Base-by-base conservation (phyloP, 2,888 invertebrate genomes). In the Mantis religiosa region DNA sequence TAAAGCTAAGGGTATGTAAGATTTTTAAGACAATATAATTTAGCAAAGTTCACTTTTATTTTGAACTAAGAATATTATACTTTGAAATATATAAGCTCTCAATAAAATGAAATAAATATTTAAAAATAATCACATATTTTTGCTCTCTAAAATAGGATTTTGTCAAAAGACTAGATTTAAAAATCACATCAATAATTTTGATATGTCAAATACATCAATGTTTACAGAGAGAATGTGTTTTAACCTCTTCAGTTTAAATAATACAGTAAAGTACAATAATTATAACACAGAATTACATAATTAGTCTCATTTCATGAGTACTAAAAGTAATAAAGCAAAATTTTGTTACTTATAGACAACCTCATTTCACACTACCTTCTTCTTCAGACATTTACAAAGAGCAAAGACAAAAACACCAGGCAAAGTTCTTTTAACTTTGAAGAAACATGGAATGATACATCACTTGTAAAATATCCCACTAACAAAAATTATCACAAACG, bases 181-280 rank as follows among this genome's bases (percentile, higher is more conserved):
- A 83, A 89, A 90, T 90, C 90, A 90, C 90, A 89, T 88, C 85
- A 87, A 86, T 83, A 90, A 90, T 90, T 90, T 90, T 89, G 90
- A 90, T 90, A 90, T 90, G 90, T 90, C 89, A 90, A 89, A 90
- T 89, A 89, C 87, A 89, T 84, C 87, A 87, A 87, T 82, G 54
- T 71, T 71, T 6, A 82, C 41, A 88, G 84, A 83, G 47, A 88
- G 47, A 83, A 54, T 88, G 34, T 28, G 28, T 87, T 82, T 81
- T 82, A 87, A 82, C 30, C 87, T 87, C 81, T 82, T 34, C 81
- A 87, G 28, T 82, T 82, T 82, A 87, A 71, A 71, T 34, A 87
- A 34, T 87, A 85, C 82, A 87, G 83, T 87, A 81, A 28, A 87
- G 27, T 87, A 87, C 47, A 87, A 87, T 82, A 81, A 87, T n/a